Conservation (phyloP, 1,140 invertebrate species). For the Chironomus tepperi region DNA sequence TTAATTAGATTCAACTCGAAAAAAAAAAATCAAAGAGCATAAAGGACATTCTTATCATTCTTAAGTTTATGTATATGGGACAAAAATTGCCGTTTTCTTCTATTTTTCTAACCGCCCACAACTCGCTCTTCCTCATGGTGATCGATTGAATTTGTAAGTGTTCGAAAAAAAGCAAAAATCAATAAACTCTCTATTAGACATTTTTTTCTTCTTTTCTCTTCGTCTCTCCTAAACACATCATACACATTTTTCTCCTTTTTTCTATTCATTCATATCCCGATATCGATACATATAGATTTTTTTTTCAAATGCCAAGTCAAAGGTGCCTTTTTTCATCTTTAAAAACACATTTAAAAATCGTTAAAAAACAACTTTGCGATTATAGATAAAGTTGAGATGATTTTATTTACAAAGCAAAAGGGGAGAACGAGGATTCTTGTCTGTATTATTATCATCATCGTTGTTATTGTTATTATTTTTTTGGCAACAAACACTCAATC, state of each 20-base stretch:
- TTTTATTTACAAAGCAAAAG: background rate
- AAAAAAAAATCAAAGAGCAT: background rate
- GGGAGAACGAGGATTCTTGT: background rate
- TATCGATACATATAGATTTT: background rate
- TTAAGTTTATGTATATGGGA: background rate
- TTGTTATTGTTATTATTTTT: background rate
- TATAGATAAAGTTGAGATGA: background rate
- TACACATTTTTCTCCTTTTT: conserved; percentile 5
- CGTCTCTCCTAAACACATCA: background rate
- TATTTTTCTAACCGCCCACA: background rate
- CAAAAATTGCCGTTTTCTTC: background rate
- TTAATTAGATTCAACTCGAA: background rate
- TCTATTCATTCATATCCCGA: background rate
- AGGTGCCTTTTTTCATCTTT: background rate
- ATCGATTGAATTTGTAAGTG: conserved; percentile 13
- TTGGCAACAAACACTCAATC: conserved; percentile 1
- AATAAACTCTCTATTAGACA: background rate
- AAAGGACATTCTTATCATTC: background rate
- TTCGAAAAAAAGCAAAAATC: conserved; percentile 13
- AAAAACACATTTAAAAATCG: conserved; percentile 9
- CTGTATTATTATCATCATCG: background rate
- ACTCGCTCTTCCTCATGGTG: background rate
- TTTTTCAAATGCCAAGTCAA: background rate
- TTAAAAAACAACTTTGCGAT: conserved; percentile 11
- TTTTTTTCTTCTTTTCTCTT: background rate